Evolutionary conservation across 2,113 vertebrate genomes (phyloP).

Genomic region (Pygoscelis adeliae): DNA sequence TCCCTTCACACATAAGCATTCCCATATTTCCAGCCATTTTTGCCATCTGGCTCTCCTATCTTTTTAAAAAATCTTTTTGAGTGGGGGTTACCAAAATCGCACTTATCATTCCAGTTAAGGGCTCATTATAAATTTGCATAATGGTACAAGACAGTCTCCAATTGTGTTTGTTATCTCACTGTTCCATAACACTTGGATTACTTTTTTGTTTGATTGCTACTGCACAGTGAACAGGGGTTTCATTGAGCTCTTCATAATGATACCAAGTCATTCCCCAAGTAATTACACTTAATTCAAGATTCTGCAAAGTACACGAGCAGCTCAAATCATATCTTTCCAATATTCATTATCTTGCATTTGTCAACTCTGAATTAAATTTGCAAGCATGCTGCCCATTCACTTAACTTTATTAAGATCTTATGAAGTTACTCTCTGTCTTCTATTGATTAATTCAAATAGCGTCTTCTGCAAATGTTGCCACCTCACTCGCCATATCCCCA

Average conservation of each 20-base stretch:
- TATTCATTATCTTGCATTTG: conserved; percentile 18
- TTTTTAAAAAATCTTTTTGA: neutral
- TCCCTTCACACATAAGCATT: neutral
- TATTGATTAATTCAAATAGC: conserved; percentile 1
- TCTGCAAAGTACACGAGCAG: neutral
- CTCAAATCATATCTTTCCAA: neutral
- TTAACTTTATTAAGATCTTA: conserved; percentile 49
- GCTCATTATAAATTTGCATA: neutral
- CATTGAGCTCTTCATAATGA: neutral
- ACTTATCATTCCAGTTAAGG: neutral
- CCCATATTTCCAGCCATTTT: neutral
- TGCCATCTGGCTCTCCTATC: neutral
- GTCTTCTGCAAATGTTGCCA: neutral
- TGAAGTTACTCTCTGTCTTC: neutral
- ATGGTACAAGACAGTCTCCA: neutral
- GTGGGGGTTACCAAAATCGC: neutral
- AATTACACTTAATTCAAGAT: conserved; percentile 20
- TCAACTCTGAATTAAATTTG: conserved; percentile 39
- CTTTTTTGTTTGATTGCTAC: neutral
- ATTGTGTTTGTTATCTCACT: neutral
- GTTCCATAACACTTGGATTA: neutral
- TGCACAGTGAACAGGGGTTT: neutral
- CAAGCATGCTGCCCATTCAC: conserved; percentile 5
- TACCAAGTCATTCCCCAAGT: neutral
- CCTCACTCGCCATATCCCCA: neutral